phyloP scores from a whole-genome alignment of 2,113 vertebrate species.

The Hydrolagus affinis region DNA sequence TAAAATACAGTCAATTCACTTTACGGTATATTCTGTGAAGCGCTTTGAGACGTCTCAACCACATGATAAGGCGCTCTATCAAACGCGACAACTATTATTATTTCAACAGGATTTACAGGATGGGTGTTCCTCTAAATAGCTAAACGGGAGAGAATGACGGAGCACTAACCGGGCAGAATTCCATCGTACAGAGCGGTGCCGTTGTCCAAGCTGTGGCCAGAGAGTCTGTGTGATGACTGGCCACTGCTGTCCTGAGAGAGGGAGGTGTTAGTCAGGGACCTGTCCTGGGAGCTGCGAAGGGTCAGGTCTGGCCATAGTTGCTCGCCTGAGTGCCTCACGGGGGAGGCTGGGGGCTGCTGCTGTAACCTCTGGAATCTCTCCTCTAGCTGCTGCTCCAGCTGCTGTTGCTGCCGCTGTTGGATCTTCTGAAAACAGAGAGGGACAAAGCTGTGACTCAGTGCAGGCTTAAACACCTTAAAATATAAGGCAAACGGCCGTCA shows the following conservation, averaged over 20 bases:
- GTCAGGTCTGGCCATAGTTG: neutral
- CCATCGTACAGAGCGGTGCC: neutral
- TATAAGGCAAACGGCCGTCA: no score
- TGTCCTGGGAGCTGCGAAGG: neutral
- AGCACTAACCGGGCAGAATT: slow-evolving; percentile 1
- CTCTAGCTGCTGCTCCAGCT: slow-evolving; percentile 57
- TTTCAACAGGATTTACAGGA: no score
- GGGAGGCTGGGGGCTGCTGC: slow-evolving; percentile 35
- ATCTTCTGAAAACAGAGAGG: slow-evolving; percentile 37
- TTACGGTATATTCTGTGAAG: no score
- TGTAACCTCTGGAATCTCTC: slow-evolving; percentile 50
- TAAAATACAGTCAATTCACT: no score
- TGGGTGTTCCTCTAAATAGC: neutral
- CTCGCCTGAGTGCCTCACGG: fast-evolving
- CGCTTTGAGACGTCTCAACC: no score
- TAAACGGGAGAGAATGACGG: neutral
- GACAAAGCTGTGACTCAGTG: neutral
- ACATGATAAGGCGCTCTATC: no score
- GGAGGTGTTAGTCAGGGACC: fast-evolving
- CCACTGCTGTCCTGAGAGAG: slow-evolving; percentile 10
- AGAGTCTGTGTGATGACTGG: neutral
- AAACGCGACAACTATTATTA: no score
- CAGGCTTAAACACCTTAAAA: neutral
- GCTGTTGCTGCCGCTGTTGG: slow-evolving; percentile 55
- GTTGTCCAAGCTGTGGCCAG: neutral